Base-by-base conservation (phyloP, 1,140 invertebrate genomes). In the Pissodes strobi region DNA sequence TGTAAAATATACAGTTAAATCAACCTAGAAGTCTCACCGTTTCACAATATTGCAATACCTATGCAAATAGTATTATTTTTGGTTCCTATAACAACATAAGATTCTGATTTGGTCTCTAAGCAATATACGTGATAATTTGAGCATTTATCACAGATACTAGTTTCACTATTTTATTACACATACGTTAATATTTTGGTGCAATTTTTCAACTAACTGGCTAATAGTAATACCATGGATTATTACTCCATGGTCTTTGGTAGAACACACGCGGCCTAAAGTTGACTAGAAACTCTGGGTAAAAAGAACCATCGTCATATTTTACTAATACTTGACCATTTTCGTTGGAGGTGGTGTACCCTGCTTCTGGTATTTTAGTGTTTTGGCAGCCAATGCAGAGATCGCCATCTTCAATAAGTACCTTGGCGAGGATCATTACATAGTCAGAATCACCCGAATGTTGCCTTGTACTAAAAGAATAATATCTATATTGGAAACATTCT, bases 291-390 rank as follows among this genome's bases (percentile, higher is more conserved):
- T 51, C 38, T 2, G 66, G 68, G 52, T 65, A 70, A 53, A 63
- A 72, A 22, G 39, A 58, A 37, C 48, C 51, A 68, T 71, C 70
- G 19, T 71, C 67, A 55, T 71, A 71, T 41, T 71, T 71, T 6
- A 71, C 68, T 41, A 61, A 37, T 5, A 71, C 68, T 15, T 65
- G 46, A 23, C 30, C 61, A 39, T 58, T 61, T 10, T 17, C 34
- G 45, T 71, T 69, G 19, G 51, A 37, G 13, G 68, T 71, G 18
- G 63, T 55, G 48, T 71, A 67, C 9, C 12, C 15, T 12, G 27
- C 12, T 6, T 21, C 25, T n/a, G 70, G 70, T 30, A 71, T 17
- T 2, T 15, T 43, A 10, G 51, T 68, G 13, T n/a, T 23, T 3
- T 13, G 3, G 19, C 46, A 13, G 37, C 70, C 68, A 10, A 60